A percentile compares a stretch with the other conserved stretches of the same genome.
Conservation (phyloP, 2,888 invertebrate genomes). For the Apamea epomidion region DNA sequence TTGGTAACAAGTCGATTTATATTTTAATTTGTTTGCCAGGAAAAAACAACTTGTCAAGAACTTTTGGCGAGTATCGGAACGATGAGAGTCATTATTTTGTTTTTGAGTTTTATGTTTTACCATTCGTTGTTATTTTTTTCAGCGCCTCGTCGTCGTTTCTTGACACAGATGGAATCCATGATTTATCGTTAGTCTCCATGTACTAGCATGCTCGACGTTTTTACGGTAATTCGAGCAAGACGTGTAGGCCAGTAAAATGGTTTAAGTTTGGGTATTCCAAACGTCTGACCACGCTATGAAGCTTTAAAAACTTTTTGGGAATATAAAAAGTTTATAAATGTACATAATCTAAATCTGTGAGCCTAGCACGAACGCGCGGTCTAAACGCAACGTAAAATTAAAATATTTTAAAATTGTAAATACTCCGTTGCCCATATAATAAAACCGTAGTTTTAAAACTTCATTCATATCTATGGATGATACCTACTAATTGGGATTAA, state of each 20-base stretch:
- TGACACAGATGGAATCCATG: neutral
- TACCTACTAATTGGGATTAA: neutral
- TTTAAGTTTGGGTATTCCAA: neutral
- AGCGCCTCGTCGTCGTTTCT: neutral
- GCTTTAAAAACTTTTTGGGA: neutral
- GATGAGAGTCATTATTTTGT: neutral
- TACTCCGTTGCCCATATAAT: neutral
- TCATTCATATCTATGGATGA: neutral
- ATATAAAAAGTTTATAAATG: neutral
- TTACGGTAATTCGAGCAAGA: neutral
- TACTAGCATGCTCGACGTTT: neutral
- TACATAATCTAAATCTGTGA: neutral
- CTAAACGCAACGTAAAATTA: too few species aligned
- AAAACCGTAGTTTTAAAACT: neutral
- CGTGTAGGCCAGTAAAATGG: neutral
- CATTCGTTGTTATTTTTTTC: neutral
- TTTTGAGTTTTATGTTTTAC: neutral
- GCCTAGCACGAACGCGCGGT: too few species aligned
- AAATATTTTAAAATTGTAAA: too few species aligned
- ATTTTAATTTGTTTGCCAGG: slow-evolving; percentile 16
- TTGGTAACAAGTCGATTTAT: slow-evolving; percentile 24
- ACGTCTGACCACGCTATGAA: neutral
- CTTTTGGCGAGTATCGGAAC: neutral
- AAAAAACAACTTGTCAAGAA: slow-evolving; percentile 4
- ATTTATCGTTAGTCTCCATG: neutral